Evolutionary conservation across 2,888 invertebrate species (phyloP).

Genomic region (Dryocosmus kuriphilus): DNA sequence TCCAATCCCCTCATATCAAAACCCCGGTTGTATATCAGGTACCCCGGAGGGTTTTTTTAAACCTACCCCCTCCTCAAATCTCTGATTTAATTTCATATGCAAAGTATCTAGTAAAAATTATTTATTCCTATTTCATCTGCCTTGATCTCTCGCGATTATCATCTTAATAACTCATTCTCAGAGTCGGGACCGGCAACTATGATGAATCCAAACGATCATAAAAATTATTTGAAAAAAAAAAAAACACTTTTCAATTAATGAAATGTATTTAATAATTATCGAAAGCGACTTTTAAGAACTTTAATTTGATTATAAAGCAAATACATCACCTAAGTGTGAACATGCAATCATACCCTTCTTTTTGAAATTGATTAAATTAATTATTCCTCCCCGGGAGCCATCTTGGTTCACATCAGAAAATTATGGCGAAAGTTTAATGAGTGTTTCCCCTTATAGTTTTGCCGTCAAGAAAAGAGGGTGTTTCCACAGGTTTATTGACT

Average conservation of each 20-base stretch:
- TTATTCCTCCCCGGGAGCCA: not conserved
- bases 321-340: not conserved
- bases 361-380: constrained; percentile 5
- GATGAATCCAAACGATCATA: too few relatives aligned
- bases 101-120: constrained; percentile 14
- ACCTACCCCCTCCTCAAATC: not conserved
- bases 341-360: not conserved
- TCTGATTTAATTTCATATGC: constrained; percentile 5
- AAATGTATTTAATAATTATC: not conserved
- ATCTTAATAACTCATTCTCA: too few relatives aligned
- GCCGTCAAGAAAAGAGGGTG: constrained; percentile 53
- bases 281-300: not conserved
- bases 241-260: not conserved
- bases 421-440: constrained; percentile 25
- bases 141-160: too few relatives aligned
- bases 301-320: constrained; percentile 1
- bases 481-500: constrained; percentile 59
- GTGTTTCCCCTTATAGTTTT: constrained; percentile 16
- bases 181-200: too few relatives aligned
- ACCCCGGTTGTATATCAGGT: constrained; percentile 20
- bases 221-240: too few relatives aligned
- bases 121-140: not conserved
- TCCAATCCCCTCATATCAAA: not conserved
- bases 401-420: not conserved
- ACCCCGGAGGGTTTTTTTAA: constrained; percentile 22